These are phyloP conservation scores for Xiphophorus couchianus DNA, from an alignment of 2,113 vertebrate species.

Conservation along the genomic window DNA sequence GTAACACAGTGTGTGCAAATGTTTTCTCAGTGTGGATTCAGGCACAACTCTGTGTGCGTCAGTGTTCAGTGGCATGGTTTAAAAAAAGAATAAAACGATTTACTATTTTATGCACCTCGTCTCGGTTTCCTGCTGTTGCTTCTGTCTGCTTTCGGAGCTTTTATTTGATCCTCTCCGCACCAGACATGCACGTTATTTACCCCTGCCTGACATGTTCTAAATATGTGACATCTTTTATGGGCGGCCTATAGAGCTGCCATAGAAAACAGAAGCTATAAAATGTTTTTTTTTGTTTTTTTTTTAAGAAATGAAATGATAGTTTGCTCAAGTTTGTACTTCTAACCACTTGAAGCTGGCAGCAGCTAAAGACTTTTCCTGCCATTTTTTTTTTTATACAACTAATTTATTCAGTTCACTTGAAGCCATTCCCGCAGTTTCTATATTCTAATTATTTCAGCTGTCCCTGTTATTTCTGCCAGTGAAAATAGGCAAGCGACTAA, in stretches of 20 bases:
- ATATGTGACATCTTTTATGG: background rate
- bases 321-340: background rate
- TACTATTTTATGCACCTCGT: conserved; percentile 88
- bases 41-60: conserved; percentile 92
- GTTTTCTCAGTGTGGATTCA: conserved; percentile 89
- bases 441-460: background rate
- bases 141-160: background rate
- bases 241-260: background rate
- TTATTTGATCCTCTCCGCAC: background rate
- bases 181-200: conserved; percentile 12
- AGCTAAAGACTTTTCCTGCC: background rate
- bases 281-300: background rate
- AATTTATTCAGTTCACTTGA: background rate
- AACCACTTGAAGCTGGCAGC: background rate
- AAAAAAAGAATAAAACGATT: conserved; percentile 81
- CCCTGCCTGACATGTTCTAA: conserved; percentile 7
- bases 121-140: conserved; percentile 78
- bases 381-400: background rate
- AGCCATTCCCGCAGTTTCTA: background rate
- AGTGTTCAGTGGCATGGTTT: conserved; percentile 91
- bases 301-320: background rate
- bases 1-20: conserved; percentile 81
- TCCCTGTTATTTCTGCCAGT: background rate
- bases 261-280: background rate
- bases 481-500: background rate